These are phyloP conservation scores for Lepidocolaptes lacrymiger DNA, from an alignment of 2,797 vertebrate species.

Conservation along the genomic window DNA sequence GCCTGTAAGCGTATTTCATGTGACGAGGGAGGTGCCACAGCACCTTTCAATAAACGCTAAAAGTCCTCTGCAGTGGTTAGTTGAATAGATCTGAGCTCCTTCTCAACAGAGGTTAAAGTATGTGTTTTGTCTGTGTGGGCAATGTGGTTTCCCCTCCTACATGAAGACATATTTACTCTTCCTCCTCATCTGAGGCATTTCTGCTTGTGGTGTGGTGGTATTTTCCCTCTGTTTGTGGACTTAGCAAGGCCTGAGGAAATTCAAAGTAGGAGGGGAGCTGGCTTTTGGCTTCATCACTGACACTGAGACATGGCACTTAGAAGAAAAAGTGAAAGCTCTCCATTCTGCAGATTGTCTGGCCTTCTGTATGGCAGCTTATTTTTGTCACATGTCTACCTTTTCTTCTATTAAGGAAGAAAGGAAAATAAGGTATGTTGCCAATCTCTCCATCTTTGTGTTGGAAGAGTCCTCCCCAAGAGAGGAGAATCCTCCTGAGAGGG, in stretches of 20 bases:
- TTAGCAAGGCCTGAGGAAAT: neutral
- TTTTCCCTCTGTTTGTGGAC: neutral
- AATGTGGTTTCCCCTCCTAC: neutral
- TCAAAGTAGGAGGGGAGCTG: neutral
- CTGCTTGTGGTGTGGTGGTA: rapidly evolving
- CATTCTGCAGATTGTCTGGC: neutral
- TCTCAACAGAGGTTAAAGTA: neutral
- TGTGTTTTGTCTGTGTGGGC: neutral
- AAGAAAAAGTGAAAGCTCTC: neutral
- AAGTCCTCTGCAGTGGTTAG: neutral
- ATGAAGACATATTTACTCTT: neutral
- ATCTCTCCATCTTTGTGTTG: neutral
- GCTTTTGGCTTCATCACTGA: neutral
- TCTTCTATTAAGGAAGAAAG: neutral
- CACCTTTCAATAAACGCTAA: neutral
- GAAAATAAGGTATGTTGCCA: neutral
- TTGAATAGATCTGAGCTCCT: neutral
- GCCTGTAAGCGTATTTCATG: neutral
- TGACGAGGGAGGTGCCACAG: neutral
- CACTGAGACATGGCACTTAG: neutral
- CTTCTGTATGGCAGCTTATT: neutral
- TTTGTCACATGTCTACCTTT: neutral
- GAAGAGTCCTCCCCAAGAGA: neutral
- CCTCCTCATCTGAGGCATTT: neutral
- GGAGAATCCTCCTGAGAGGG: neutral